Conservation (phyloP, 2,888 invertebrate genomes). For the Heliconius charithonia region DNA sequence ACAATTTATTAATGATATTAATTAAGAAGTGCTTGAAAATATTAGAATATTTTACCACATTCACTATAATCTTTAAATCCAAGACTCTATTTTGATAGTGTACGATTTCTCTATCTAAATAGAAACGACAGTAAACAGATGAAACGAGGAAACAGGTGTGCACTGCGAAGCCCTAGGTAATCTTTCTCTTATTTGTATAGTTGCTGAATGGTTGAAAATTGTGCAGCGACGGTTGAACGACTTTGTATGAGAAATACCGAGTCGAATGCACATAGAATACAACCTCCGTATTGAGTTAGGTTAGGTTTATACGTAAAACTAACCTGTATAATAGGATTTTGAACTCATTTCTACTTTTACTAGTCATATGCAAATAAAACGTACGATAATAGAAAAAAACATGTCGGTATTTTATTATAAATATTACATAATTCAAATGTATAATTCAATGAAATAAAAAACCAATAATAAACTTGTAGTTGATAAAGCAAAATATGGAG, state of each 20-base stretch:
- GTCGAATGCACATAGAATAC: conserved; percentile 31
- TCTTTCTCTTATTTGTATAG: conserved; percentile 52
- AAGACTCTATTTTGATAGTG: not conserved
- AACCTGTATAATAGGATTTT: no score
- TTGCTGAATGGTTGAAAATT: conserved; percentile 48
- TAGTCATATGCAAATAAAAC: no score
- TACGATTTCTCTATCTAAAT: conserved; percentile 28
- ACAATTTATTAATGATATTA: not conserved
- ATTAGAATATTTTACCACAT: no score
- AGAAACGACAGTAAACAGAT: conserved; percentile 28
- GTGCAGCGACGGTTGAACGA: conserved; percentile 55
- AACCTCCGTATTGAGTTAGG: not conserved
- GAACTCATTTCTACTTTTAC: no score
- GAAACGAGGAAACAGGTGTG: conserved; percentile 39
- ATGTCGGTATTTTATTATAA: no score
- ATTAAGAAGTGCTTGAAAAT: no score
- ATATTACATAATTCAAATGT: no score
- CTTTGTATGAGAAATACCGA: conserved; percentile 57
- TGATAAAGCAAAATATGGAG: not conserved
- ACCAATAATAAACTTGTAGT: no score
- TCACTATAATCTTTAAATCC: not conserved
- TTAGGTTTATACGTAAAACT: no score
- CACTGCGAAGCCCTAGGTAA: conserved; percentile 49
- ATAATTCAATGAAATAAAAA: no score
- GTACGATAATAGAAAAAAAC: no score